A percentile compares a stretch with the other conserved stretches of the same genome.
Conservation (phyloP, 2,113 vertebrate species). For the Antechinus flavipes region DNA sequence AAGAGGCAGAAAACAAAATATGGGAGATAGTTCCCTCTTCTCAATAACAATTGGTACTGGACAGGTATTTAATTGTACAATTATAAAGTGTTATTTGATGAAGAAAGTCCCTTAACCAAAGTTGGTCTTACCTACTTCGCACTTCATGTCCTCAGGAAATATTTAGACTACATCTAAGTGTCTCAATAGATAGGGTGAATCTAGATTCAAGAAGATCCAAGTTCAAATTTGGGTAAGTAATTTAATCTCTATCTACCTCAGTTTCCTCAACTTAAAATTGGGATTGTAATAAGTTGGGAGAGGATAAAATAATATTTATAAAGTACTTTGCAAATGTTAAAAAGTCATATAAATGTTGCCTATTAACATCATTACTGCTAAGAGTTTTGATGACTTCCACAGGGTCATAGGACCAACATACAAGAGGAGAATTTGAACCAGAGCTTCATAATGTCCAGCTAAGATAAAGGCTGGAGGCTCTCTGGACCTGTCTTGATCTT, state of each 20-base stretch:
- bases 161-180: background rate
- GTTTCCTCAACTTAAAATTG: background rate
- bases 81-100: background rate
- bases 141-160: background rate
- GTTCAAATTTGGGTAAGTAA: background rate
- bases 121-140: background rate
- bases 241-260: background rate
- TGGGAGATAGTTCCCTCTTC: background rate
- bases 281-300: background rate
- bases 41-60: background rate
- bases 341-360: background rate
- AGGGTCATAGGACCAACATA: background rate
- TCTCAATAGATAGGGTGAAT: background rate
- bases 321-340: background rate
- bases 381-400: background rate
- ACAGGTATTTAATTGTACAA: background rate
- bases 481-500: too few relatives aligned
- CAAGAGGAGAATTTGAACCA: background rate
- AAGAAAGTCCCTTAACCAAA: background rate
- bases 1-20: background rate
- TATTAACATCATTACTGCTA: background rate
- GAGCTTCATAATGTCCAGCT: too few relatives aligned
- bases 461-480: too few relatives aligned
- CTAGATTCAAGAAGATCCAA: background rate
- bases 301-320: background rate